A percentile compares a stretch with the other conserved stretches of the same genome.
phyloP scores from a whole-genome alignment of 2,888 invertebrate genomes.

The Eubasilissa splendida region DNA sequence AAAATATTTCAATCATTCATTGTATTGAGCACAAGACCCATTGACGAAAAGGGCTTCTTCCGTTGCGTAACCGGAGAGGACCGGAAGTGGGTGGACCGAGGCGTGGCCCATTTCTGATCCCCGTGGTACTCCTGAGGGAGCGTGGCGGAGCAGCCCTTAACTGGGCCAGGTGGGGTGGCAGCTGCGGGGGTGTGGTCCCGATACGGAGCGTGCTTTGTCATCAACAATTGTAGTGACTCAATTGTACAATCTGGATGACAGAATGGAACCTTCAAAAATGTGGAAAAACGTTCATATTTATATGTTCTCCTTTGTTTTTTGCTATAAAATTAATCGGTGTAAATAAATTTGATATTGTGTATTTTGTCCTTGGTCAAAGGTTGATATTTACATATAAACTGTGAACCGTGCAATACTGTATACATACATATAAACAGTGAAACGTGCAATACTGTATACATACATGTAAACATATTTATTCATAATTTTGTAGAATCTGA shows the following conservation, averaged over 20 bases:
- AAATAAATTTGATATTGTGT: too few relatives aligned
- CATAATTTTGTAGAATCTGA: too few relatives aligned
- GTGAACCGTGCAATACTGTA: too few relatives aligned
- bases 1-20: slow-evolving; percentile 9
- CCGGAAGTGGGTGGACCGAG: slow-evolving; percentile 50
- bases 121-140: slow-evolving; percentile 33
- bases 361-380: too few relatives aligned
- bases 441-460: too few relatives aligned
- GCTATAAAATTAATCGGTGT: too few relatives aligned
- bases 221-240: background rate
- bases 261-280: background rate
- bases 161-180: slow-evolving; percentile 31
- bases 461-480: too few relatives aligned
- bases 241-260: slow-evolving; percentile 8
- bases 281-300: too few relatives aligned
- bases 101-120: slow-evolving; percentile 6
- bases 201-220: slow-evolving; percentile 7
- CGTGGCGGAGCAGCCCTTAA: slow-evolving; percentile 42
- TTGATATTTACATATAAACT: too few relatives aligned
- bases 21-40: slow-evolving; percentile 24
- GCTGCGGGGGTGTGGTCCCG: slow-evolving; percentile 30
- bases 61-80: slow-evolving; percentile 49
- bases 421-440: too few relatives aligned
- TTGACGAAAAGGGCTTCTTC: slow-evolving; percentile 20
- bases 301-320: too few relatives aligned